These are phyloP conservation scores for Leucosticte australis DNA, from an alignment of 2,113 vertebrate species.

Conservation along the genomic window DNA sequence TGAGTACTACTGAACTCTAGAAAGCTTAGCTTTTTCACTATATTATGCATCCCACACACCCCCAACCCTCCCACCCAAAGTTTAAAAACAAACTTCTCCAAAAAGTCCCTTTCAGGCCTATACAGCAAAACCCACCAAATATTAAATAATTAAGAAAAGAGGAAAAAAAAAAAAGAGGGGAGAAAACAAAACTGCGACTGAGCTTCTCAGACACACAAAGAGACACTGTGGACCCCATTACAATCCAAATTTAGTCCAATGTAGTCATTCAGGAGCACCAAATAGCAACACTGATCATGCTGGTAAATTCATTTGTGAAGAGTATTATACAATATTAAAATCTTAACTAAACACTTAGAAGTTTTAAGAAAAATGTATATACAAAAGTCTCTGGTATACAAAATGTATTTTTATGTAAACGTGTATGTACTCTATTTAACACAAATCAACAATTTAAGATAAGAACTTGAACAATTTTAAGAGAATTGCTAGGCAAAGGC, in stretches of 20 bases:
- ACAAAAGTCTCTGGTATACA: constrained; percentile 65
- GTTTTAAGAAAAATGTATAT: constrained; percentile 68
- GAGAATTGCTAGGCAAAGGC: constrained; percentile 13
- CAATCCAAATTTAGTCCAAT: constrained; percentile 21
- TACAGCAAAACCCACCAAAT: background rate
- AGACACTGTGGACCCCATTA: constrained; percentile 1
- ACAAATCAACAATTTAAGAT: constrained; percentile 25
- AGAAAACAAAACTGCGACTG: background rate
- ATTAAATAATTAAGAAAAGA: background rate
- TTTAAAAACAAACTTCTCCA: background rate
- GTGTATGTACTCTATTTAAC: constrained; percentile 44
- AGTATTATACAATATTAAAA: constrained; percentile 58
- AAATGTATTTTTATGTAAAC: constrained; percentile 71
- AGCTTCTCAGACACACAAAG: constrained; percentile 27
- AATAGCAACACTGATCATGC: constrained; percentile 58
- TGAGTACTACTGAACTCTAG: constrained; percentile 14
- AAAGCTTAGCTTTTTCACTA: constrained; percentile 5
- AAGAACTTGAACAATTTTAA: constrained; percentile 11
- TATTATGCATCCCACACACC: background rate
- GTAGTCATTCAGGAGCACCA: constrained; percentile 54
- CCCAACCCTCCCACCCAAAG: constrained; percentile 1
- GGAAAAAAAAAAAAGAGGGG: background rate
- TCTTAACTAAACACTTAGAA: constrained; percentile 45
- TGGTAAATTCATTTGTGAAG: constrained; percentile 52
- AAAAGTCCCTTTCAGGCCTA: background rate